phyloP scores from a whole-genome alignment of 23 tunicate genomes.

The Diplosoma virens region DNA sequence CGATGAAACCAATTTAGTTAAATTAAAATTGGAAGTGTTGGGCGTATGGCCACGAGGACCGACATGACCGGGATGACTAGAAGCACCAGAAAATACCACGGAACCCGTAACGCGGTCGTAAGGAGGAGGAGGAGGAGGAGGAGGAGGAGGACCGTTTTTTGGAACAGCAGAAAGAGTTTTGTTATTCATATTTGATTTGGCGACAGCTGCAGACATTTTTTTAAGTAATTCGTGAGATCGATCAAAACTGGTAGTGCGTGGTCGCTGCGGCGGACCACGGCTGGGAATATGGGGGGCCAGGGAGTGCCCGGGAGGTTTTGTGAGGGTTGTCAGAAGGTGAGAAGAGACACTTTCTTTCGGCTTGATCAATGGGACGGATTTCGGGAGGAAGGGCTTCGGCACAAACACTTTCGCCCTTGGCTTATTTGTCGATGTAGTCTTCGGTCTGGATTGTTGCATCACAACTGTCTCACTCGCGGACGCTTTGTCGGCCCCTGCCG shows the following conservation, averaged over 20 bases:
- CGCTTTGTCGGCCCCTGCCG: too few relatives aligned
- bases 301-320: neutral
- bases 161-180: neutral
- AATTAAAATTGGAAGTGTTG: too few relatives aligned
- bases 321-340: conserved; percentile 23
- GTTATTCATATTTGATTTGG: neutral
- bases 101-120: too few relatives aligned
- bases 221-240: neutral
- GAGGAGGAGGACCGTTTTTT: conserved; percentile 9
- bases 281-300: neutral
- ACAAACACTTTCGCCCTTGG: too few relatives aligned
- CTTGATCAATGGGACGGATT: conserved; percentile 45
- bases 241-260: too few relatives aligned
- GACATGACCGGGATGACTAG: too few relatives aligned
- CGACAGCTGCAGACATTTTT: conserved; percentile 24
- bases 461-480: too few relatives aligned
- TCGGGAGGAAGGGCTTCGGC: neutral
- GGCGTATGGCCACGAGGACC: too few relatives aligned
- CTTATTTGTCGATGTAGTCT: too few relatives aligned
- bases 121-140: neutral
- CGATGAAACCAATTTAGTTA: too few relatives aligned
- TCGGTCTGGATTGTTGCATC: too few relatives aligned
- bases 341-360: conserved; percentile 29
- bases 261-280: neutral
- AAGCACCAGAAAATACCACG: too few relatives aligned